Evolutionary conservation across 2,888 invertebrate species (phyloP).

Genomic region (Pseudolycoriella hygida): DNA sequence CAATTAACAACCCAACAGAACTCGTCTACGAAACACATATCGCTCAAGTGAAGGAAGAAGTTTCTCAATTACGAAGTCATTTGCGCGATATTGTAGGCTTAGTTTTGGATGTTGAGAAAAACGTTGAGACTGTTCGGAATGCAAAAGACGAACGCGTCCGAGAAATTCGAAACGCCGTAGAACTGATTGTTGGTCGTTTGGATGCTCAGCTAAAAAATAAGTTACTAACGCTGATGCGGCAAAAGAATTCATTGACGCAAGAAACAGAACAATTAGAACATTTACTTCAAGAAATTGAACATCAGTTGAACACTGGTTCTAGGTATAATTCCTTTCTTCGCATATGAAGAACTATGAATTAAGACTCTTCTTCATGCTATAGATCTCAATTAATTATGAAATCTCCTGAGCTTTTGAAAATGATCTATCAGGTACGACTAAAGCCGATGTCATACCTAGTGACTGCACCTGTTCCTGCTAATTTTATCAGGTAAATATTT

Average conservation of each 20-base stretch:
- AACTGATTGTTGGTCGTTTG: conserved; percentile 78
- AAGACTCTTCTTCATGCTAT: conserved; percentile 10
- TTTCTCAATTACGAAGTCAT: conserved; percentile 58
- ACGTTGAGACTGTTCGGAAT: conserved; percentile 74
- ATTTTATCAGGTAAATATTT: conserved; percentile 2
- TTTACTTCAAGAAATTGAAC: conserved; percentile 65
- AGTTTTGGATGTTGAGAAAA: conserved; percentile 81
- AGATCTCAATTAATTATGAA: conserved; percentile 69
- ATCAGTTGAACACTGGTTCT: conserved; percentile 58
- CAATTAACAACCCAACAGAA: too few species aligned
- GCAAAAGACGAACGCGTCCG: conserved; percentile 85
- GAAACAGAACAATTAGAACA: conserved; percentile 83
- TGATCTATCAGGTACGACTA: conserved; percentile 69
- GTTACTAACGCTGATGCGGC: conserved; percentile 70
- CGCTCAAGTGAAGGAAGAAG: conserved; percentile 69
- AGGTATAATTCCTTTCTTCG: conserved; percentile 22
- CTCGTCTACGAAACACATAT: conserved; percentile 82
- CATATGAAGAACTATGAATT: background rate
- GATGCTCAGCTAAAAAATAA: conserved; percentile 83
- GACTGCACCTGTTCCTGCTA: conserved; percentile 33
- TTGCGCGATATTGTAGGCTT: conserved; percentile 73
- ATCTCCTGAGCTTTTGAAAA: conserved; percentile 60
- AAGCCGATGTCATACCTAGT: conserved; percentile 82
- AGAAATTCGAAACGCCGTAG: conserved; percentile 83
- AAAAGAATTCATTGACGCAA: conserved; percentile 68